Evolutionary conservation across 2,888 invertebrate genomes (phyloP).

Genomic region (Azorinus chamasolen): DNA sequence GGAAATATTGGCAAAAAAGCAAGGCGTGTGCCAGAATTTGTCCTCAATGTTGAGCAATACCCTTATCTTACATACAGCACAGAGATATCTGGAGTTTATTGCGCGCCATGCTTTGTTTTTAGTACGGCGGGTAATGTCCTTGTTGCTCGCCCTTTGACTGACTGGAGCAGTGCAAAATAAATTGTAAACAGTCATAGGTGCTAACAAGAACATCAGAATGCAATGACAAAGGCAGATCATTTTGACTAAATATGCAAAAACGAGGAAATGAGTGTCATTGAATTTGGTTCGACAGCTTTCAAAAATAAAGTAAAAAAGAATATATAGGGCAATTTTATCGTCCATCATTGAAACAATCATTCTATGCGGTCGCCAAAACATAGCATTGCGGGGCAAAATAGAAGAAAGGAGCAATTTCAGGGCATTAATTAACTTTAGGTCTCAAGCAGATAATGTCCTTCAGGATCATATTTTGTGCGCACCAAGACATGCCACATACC

Average conservation of each 20-base stretch:
- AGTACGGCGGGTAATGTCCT: background rate
- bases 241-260: constrained; percentile 7
- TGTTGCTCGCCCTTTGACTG: constrained; percentile 4
- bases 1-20: too few relatives aligned
- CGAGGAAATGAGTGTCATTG: background rate
- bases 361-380: constrained; percentile 16
- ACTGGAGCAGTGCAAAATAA: constrained; percentile 15
- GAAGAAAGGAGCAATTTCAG: constrained; percentile 9
- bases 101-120: constrained; percentile 5
- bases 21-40: constrained; percentile 2
- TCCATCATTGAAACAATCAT: constrained; percentile 4
- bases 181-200: background rate
- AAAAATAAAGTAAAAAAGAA: constrained; percentile 8
- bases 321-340: background rate
- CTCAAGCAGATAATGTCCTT: background rate
- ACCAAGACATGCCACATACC: constrained; percentile 9
- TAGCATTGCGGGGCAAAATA: constrained; percentile 13
- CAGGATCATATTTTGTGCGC: background rate
- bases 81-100: background rate
- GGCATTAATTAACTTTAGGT: constrained; percentile 6
- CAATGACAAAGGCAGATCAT: constrained; percentile 7
- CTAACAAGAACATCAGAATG: constrained; percentile 5
- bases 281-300: constrained; percentile 1
- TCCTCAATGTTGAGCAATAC: background rate
- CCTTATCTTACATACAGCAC: constrained; percentile 1